Conservation (phyloP, 2,888 invertebrate genomes). For the Phaedon cochleariae region DNA sequence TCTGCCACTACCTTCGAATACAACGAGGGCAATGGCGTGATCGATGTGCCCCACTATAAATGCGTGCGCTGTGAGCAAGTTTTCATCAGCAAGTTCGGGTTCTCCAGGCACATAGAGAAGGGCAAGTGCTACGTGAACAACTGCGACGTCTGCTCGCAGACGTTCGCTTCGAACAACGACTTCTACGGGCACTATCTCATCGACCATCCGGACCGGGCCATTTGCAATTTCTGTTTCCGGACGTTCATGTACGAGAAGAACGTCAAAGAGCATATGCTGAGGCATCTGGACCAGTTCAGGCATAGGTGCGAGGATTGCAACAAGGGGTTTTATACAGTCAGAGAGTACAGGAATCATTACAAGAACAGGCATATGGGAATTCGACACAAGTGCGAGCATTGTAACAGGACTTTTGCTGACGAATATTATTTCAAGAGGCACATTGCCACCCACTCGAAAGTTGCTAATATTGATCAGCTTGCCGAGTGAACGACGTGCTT, state of each 20-base stretch:
- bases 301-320: constrained; percentile 60
- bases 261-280: constrained; percentile 60
- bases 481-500: background rate
- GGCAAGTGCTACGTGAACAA: constrained; percentile 61
- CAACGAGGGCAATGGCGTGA: constrained; percentile 55
- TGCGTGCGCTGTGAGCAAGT: constrained; percentile 60
- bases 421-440: constrained; percentile 61
- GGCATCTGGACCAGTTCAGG: constrained; percentile 60
- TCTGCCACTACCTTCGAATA: constrained; percentile 56
- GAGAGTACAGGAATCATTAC: constrained; percentile 61
- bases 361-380: constrained; percentile 62
- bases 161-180: constrained; percentile 56
- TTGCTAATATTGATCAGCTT: constrained; percentile 16
- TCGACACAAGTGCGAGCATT: constrained; percentile 58
- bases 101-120: constrained; percentile 60
- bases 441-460: constrained; percentile 56
- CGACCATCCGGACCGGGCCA: constrained; percentile 58
- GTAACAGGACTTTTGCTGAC: constrained; percentile 60
- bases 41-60: constrained; percentile 57
- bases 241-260: constrained; percentile 62
- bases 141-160: constrained; percentile 58
- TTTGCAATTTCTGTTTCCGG: constrained; percentile 60
- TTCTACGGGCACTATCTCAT: constrained; percentile 57
- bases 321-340: constrained; percentile 61
- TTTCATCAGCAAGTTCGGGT: constrained; percentile 60